phyloP scores from a whole-genome alignment of 2,797 vertebrate genomes.

The Gallinago stenura region DNA sequence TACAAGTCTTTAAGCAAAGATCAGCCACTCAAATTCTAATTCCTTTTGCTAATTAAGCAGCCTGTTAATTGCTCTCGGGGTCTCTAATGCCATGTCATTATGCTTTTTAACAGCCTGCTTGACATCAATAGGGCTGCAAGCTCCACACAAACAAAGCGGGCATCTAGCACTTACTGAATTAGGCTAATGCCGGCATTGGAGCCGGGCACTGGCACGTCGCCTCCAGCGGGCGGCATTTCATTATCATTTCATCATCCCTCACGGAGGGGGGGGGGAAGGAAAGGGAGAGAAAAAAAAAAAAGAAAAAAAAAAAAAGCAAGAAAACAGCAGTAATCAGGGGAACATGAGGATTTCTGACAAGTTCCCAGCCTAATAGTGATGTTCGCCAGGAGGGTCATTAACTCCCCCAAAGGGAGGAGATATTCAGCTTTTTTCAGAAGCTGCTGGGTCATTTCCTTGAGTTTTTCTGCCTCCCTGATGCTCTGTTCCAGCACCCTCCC shows the following conservation, averaged over 20 bases:
- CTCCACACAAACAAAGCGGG: conserved; percentile 82
- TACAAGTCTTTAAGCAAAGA: conserved; percentile 83
- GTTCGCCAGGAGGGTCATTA: conserved; percentile 31
- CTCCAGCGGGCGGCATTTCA: conserved; percentile 66
- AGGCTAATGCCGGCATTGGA: conserved; percentile 64
- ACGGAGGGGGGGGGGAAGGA: neutral
- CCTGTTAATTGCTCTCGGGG: conserved; percentile 92
- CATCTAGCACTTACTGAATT: conserved; percentile 82
- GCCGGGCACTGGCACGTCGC: conserved; percentile 71
- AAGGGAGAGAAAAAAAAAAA: too few species aligned
- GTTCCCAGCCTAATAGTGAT: neutral
- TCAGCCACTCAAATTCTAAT: conserved; percentile 88
- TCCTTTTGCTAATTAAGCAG: conserved; percentile 90
- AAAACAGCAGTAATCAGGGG: neutral
- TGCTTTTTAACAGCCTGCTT: conserved; percentile 82
- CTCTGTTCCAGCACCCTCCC: fast-evolving
- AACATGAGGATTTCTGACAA: conserved; percentile 29
- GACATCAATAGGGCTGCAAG: conserved; percentile 85
- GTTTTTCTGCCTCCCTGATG: neutral
- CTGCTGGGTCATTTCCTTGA: neutral
- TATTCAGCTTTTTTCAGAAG: neutral
- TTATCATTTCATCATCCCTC: conserved; percentile 66
- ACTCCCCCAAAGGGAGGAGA: neutral
- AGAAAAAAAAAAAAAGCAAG: neutral
- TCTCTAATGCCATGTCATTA: conserved; percentile 89